Evolutionary conservation across 2,797 vertebrate species (phyloP), one percentile per base, ranked within the genome.

Genomic region (Tamandua tetradactyla): DNA sequence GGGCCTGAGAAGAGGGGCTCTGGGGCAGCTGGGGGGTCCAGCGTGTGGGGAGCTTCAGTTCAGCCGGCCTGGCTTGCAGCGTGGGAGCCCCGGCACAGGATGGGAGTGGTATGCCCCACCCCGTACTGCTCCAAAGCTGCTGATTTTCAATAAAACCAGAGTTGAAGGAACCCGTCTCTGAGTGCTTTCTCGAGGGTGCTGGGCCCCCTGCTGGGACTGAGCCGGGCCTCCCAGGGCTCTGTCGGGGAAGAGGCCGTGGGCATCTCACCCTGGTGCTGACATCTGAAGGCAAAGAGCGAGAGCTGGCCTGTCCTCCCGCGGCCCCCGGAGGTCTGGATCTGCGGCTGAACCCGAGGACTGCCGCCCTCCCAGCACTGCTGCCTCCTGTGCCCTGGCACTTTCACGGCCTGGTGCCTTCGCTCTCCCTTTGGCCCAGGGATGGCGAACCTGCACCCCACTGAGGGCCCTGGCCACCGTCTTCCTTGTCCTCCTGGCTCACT

Each of bases 61-160:
- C 61, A 23, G 32, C 75, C 37, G 55, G 75, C 69, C 40, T n/a
- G 81, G 49, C 75, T n/a, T n/a, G n/a, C n/a, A n/a, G n/a, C n/a
- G n/a, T n/a, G n/a, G n/a, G n/a, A n/a, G n/a, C n/a, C n/a, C n/a
- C n/a, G n/a, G n/a, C 47, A 52, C 52, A 13, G 27, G 74, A 6
- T 2, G 18, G 37, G 3, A 4, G 10, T 27, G 22, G 27, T 42
- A 13, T 55, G 17, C 20, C 47, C 75, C 25, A 37, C 68, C 72
- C 72, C 14, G 18, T 52, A 14, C 61, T 0, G 22, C 82, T 84
- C 87, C 91, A 40, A 13, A 72, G 95, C 96, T 93, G 95, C 95
- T 96, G 95, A 95, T 95, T 95, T 79, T 92, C 96, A 97, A 96
- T 97, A 97, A 97, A 97, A 95, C 55, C 78, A 49, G 94, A 96